These are phyloP conservation scores for Entomobrya multifasciata DNA, from an alignment of 2,888 invertebrate genomes.

Conservation along the genomic window DNA sequence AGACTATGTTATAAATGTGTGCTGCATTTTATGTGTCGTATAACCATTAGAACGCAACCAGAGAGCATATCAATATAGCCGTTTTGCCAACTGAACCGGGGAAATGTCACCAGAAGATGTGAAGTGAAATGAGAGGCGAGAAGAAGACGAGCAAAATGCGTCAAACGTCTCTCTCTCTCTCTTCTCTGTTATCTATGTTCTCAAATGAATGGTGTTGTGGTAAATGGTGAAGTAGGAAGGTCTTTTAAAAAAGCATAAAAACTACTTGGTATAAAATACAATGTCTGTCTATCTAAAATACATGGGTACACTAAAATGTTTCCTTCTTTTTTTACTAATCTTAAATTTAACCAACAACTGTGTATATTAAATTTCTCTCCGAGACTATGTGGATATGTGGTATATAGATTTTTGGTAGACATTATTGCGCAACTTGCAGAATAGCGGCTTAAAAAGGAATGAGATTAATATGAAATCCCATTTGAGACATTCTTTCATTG, in stretches of 20 bases:
- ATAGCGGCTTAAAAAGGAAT: background rate
- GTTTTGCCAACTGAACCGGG: conserved; percentile 67
- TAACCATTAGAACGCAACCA: conserved; percentile 6
- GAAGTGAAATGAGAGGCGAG: conserved; percentile 32
- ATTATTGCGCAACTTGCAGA: conserved; percentile 46
- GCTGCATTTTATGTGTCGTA: conserved; percentile 1
- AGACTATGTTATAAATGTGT: conserved; percentile 9
- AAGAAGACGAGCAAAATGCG: conserved; percentile 54
- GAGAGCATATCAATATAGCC: conserved; percentile 49
- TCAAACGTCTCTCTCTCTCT: conserved; percentile 47
- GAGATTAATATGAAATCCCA: conserved; percentile 40
- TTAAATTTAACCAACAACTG: too few species aligned
- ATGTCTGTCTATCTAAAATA: too few species aligned
- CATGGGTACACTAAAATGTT: too few species aligned
- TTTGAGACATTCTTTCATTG: conserved; percentile 27
- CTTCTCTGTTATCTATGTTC: background rate
- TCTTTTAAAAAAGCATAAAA: conserved; percentile 25
- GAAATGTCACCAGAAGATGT: conserved; percentile 64
- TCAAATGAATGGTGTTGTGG: background rate
- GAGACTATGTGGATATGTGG: too few species aligned
- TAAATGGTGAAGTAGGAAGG: conserved; percentile 31
- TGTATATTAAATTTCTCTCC: too few species aligned
- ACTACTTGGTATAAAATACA: too few species aligned
- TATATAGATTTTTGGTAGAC: too few species aligned
- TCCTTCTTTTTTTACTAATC: too few species aligned